These are phyloP conservation scores for Mustelus asterias DNA, from an alignment of 2,113 vertebrate genomes.

Conservation along the genomic window DNA sequence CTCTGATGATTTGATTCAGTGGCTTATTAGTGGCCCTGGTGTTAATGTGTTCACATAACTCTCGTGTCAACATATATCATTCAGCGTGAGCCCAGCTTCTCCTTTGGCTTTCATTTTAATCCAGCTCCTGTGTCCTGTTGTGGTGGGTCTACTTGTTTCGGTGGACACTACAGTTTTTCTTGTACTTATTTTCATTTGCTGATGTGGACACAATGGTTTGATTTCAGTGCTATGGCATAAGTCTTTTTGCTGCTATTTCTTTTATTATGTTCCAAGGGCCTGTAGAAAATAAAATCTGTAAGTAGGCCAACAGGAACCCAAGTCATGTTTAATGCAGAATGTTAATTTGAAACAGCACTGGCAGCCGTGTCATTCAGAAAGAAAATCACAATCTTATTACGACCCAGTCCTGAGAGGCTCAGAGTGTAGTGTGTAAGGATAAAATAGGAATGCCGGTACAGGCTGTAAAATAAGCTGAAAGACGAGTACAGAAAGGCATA, in stretches of 20 bases:
- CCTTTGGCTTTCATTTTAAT: neutral
- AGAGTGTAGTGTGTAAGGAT: neutral
- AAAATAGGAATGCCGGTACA: neutral
- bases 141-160: neutral
- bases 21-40: neutral
- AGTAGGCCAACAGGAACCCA: neutral
- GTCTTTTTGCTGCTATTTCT: slow-evolving; percentile 11
- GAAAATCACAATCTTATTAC: neutral
- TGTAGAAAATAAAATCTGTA: neutral
- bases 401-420: neutral
- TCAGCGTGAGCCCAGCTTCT: neutral
- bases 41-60: neutral
- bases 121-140: neutral
- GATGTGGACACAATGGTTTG: neutral
- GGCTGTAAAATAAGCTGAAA: neutral
- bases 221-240: neutral
- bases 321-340: slow-evolving; percentile 18
- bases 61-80: neutral
- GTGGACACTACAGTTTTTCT: neutral
- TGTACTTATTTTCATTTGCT: neutral
- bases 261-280: neutral
- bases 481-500: neutral
- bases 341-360: neutral
- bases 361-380: neutral
- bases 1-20: neutral